Conservation (phyloP, 92 coral and sea anemone genomes). For the Desmophyllum pertusum region DNA sequence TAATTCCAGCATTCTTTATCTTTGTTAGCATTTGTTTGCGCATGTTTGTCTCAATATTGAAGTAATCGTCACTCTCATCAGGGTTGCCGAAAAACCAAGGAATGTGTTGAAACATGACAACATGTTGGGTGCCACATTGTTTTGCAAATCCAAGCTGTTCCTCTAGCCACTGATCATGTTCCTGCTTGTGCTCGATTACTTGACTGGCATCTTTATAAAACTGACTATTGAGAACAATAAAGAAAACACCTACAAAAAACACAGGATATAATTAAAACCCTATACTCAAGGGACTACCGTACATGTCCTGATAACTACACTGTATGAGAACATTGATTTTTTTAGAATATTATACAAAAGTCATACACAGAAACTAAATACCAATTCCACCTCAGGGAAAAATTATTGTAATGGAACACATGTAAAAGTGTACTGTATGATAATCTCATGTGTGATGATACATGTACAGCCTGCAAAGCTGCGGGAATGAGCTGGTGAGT, state of each 20-base stretch:
- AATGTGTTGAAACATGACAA: conserved; percentile 94
- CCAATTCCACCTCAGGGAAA: too few relatives aligned
- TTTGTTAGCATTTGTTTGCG: conserved; percentile 75
- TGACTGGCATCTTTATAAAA: conserved; percentile 88
- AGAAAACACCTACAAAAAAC: conserved; percentile 81
- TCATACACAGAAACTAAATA: too few relatives aligned
- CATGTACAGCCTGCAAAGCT: too few relatives aligned
- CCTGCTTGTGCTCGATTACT: conserved; percentile 66
- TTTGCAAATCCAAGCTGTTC: conserved; percentile 81
- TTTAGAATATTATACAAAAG: too few relatives aligned
- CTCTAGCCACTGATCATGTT: conserved; percentile 89
- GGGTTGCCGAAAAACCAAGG: conserved; percentile 86
- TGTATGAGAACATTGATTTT: too few relatives aligned
- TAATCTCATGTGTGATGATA: too few relatives aligned
- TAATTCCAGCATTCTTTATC: conserved; percentile 86
- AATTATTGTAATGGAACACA: too few relatives aligned
- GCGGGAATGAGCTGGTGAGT: too few relatives aligned
- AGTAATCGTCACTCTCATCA: conserved; percentile 80
- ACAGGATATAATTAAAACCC: not conserved
- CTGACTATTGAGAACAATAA: conserved; percentile 91
- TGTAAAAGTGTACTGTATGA: too few relatives aligned
- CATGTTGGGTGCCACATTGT: conserved; percentile 73
- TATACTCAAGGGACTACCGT: not conserved
- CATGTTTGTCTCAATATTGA: conserved; percentile 69
- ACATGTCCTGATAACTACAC: too few relatives aligned